phyloP scores from a whole-genome alignment of 2,113 vertebrate species.

The Micromys minutus region DNA sequence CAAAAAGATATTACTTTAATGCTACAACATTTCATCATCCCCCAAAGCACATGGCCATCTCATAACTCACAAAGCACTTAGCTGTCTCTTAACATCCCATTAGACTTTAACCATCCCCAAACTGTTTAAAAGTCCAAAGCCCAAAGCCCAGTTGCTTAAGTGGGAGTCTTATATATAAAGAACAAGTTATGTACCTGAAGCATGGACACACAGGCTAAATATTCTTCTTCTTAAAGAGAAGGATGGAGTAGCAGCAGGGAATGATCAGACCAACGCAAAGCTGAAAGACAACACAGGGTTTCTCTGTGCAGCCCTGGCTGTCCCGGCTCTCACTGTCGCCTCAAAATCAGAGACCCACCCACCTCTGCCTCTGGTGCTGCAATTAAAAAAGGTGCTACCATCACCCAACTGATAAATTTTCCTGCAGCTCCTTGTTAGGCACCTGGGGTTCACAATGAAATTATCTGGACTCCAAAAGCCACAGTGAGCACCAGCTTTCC shows the following conservation, averaged over 20 bases:
- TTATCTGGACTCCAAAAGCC: neutral
- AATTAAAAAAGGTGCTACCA: too few relatives aligned
- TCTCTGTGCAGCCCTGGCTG: too few relatives aligned
- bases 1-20: neutral
- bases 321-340: too few relatives aligned
- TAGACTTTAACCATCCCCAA: neutral
- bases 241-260: neutral
- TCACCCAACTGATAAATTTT: too few relatives aligned
- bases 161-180: neutral
- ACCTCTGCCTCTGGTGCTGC: too few relatives aligned
- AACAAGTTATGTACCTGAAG: neutral
- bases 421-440: neutral
- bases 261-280: neutral
- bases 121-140: neutral
- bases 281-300: neutral
- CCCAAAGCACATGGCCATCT: neutral
- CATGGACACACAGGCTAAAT: neutral
- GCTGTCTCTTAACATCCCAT: neutral
- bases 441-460: neutral
- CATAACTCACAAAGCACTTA: neutral
- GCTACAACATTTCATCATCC: neutral
- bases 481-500: neutral
- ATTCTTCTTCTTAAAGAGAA: neutral
- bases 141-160: neutral
- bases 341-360: too few relatives aligned